Evolutionary conservation across 2,113 vertebrate genomes (phyloP).

Genomic region (Glaucomys volans): DNA sequence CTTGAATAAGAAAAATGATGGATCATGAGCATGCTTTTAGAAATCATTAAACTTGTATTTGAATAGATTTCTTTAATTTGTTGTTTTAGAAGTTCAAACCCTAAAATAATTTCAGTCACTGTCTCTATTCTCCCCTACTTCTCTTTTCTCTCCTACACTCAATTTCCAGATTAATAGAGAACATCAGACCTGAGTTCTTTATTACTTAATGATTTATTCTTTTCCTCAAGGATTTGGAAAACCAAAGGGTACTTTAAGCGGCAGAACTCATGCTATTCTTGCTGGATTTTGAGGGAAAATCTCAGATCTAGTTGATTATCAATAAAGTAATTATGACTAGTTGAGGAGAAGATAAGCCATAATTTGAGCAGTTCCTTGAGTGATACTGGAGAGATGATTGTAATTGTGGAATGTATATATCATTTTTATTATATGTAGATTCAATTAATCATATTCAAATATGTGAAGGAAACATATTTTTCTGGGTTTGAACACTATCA

Average conservation of each 20-base stretch:
- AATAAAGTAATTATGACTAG: neutral
- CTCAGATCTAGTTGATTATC: neutral
- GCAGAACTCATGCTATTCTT: neutral
- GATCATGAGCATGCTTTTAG: neutral
- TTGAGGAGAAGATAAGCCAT: neutral
- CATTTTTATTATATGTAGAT: slow-evolving; percentile 30
- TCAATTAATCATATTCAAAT: neutral
- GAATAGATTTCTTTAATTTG: neutral
- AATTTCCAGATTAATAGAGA: neutral
- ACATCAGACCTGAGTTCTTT: neutral
- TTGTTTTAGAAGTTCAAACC: neutral
- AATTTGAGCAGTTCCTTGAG: neutral
- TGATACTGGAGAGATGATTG: neutral
- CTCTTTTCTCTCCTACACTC: neutral
- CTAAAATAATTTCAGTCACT: neutral
- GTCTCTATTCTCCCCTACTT: neutral
- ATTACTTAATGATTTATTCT: neutral
- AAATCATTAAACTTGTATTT: neutral
- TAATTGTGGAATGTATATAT: neutral
- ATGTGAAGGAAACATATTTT: neutral
- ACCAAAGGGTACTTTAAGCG: neutral
- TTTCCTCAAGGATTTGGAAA: neutral
- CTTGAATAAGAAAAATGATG: neutral
- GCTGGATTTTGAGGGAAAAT: neutral
- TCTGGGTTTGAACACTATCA: neutral